phyloP scores from a whole-genome alignment of 2,888 invertebrate species.

The Cheilosia pagana region DNA sequence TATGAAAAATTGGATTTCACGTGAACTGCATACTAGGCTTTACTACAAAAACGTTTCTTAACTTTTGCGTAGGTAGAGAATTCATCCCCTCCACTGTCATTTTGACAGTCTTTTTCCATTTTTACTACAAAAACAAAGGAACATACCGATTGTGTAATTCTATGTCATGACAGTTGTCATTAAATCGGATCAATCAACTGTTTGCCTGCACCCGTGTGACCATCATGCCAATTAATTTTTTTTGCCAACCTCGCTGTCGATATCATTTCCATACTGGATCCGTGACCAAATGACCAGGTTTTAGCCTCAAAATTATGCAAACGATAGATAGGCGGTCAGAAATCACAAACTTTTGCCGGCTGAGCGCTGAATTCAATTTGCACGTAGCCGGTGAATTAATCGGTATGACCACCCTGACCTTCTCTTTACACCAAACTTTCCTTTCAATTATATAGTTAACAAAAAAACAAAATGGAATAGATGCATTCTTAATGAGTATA shows the following conservation, averaged over 20 bases:
- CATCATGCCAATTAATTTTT: constrained; percentile 5
- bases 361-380: constrained; percentile 6
- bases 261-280: constrained; percentile 25
- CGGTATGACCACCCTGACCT: constrained; percentile 37
- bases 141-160: too few relatives aligned
- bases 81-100: too few relatives aligned
- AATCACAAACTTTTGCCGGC: background rate
- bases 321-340: background rate
- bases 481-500: constrained; percentile 1
- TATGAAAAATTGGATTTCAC: too few relatives aligned
- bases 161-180: background rate
- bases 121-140: too few relatives aligned
- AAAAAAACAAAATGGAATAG: background rate
- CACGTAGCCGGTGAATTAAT: constrained; percentile 1
- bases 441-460: background rate
- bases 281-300: constrained; percentile 36
- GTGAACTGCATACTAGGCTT: too few relatives aligned
- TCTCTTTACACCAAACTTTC: constrained; percentile 16
- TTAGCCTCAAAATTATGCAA: background rate
- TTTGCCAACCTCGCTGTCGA: constrained; percentile 15
- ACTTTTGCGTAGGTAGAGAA: too few relatives aligned
- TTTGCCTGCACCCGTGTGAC: background rate
- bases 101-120: too few relatives aligned
- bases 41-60: too few relatives aligned
- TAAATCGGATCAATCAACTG: background rate